phyloP scores from a whole-genome alignment of 1,140 invertebrate genomes.

The Oncopodura yosiiana region DNA sequence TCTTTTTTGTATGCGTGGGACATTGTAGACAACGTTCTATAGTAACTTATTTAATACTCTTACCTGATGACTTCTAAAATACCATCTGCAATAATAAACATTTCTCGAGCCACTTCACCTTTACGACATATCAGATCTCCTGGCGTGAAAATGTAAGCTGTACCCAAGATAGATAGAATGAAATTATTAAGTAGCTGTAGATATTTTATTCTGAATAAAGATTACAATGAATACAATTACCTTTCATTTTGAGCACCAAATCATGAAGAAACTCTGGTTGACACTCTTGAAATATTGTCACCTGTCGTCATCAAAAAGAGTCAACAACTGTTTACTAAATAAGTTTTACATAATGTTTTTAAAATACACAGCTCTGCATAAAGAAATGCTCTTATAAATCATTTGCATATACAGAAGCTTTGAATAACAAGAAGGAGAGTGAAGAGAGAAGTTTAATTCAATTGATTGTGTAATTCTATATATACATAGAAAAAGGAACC shows the following conservation, averaged over 20 bases:
- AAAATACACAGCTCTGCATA: too few species aligned
- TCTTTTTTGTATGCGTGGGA: too few species aligned
- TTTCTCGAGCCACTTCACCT: conserved; percentile 88
- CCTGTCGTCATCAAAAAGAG: conserved; percentile 43
- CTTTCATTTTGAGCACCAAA: conserved; percentile 93
- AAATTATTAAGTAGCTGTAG: not conserved
- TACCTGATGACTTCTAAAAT: conserved; percentile 83
- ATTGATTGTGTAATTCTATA: too few species aligned
- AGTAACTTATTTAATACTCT: conserved; percentile 10
- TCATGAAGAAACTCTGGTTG: conserved; percentile 95
- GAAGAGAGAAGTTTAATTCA: too few species aligned
- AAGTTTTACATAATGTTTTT: not conserved
- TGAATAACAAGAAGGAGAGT: too few species aligned
- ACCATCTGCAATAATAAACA: conserved; percentile 97
- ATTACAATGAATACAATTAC: too few species aligned
- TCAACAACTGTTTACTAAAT: not conserved
- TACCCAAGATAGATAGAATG: not conserved
- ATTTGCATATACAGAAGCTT: too few species aligned
- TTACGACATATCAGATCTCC: conserved; percentile 92
- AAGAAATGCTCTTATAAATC: too few species aligned
- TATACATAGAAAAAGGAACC: too few species aligned
- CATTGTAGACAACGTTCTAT: not conserved
- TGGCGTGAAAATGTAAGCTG: conserved; percentile 33
- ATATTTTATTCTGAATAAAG: conserved; percentile 60
- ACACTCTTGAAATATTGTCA: conserved; percentile 85